Base-by-base conservation (phyloP, 2,888 invertebrate genomes). In the Physocephala rufipes region DNA sequence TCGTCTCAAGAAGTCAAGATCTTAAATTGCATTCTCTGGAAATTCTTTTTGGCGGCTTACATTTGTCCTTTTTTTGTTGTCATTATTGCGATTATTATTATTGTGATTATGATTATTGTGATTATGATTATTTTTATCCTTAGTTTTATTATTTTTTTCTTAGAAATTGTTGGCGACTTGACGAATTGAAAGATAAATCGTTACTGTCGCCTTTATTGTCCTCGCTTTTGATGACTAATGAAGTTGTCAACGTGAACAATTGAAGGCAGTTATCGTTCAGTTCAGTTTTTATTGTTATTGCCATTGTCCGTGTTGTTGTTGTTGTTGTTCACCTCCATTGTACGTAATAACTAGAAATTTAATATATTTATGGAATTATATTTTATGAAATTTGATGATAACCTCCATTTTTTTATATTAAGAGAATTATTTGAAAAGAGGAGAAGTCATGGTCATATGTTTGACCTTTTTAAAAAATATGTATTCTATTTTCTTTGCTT, bases 371-470 rank as follows among this genome's bases (percentile, higher is more conserved):
- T 9, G n/a, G 51, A 51, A 51, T 15, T 55, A 21, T 26, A 24
- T 26, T 21, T 7, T 58, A 58, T 24, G 24, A 16, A 24, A 58
- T 58, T 58, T 26, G 24, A 58, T 1, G 24, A 15, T 58, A 58
- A 58, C 58, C 58, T 58, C 24, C 58, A 58, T 28, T 58, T 28
- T n/a, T n/a, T 36, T 9, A 15, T 1, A 58, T 2, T 58, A 28
- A 58, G 24, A 21, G 53, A 7, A 49, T n/a, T n/a, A 7, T 15
- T 9, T 55, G 19, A 21, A 36, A 36, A 12, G 53, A 12, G n/a
- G n/a, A 26, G 58, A 58, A 24, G 28, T 58, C 58, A 58, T 28
- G 58, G 58, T 28, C 58, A 58, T 28, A 9, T 1, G 9, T 58
- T 28, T 58, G 58, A 58, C 58, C 58, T 58, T 58, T 15, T 36